Conservation (phyloP, 1,140 invertebrate genomes). For the Hyphantria cunea region DNA sequence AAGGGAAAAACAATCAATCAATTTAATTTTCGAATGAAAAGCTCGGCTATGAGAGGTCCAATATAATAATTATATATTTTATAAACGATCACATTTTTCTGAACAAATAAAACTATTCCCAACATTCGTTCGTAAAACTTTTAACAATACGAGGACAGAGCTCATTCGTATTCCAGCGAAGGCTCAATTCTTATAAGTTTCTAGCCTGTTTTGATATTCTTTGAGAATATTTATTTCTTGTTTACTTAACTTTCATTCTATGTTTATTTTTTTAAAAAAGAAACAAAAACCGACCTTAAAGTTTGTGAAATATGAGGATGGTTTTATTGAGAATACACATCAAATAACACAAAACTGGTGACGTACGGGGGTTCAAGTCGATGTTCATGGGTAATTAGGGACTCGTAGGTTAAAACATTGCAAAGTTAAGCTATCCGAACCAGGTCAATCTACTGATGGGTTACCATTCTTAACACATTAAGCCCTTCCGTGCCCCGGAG, state of each 20-base stretch:
- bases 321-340: not conserved
- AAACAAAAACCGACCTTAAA: not conserved
- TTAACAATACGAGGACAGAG: conserved; percentile 23
- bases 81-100: conserved; percentile 17
- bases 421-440: too few relatives aligned
- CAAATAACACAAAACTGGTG: too few relatives aligned
- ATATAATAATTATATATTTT: conserved; percentile 8
- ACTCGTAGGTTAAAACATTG: too few relatives aligned
- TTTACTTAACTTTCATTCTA: conserved; percentile 3
- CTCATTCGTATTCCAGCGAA: conserved; percentile 39
- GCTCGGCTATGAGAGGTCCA: too few relatives aligned
- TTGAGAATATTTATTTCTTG: conserved; percentile 4
- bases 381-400: too few relatives aligned
- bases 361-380: too few relatives aligned
- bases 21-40: too few relatives aligned
- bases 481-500: too few relatives aligned
- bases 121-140: conserved; percentile 27
- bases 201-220: not conserved
- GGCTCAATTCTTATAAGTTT: conserved; percentile 35
- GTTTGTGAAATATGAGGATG: not conserved
- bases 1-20: too few relatives aligned
- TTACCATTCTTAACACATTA: too few relatives aligned
- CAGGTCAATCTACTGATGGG: too few relatives aligned
- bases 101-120: conserved; percentile 17
- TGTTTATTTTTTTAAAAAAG: conserved; percentile 2